phyloP scores from a whole-genome alignment of 2,888 invertebrate species.

The Dasypogon diadema region DNA sequence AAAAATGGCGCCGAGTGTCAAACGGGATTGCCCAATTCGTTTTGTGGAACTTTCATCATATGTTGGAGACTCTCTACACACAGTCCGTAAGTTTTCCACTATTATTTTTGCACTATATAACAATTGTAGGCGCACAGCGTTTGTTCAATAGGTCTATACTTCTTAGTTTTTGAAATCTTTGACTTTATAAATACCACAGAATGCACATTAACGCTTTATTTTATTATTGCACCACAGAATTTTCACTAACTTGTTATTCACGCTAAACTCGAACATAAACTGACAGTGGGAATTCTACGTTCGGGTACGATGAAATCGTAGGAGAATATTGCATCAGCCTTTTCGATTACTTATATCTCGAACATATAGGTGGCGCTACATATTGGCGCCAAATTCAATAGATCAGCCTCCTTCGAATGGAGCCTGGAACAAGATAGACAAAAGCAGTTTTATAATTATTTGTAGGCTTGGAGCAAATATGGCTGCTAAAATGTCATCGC shows the following conservation, averaged over 20 bases:
- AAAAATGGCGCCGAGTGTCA: conserved; percentile 19
- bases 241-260: neutral
- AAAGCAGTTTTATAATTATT: too few species aligned
- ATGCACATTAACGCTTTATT: neutral
- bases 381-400: too few species aligned
- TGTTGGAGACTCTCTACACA: neutral
- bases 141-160: neutral
- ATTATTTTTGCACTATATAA: neutral
- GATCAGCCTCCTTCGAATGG: too few species aligned
- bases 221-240: conserved; percentile 5
- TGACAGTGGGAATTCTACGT: neutral
- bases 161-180: neutral
- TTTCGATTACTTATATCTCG: too few species aligned
- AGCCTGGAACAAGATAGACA: too few species aligned
- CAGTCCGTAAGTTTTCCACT: neutral
- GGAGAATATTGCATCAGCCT: conserved; percentile 40
- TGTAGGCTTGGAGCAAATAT: too few species aligned
- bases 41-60: conserved; percentile 16
- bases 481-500: too few species aligned
- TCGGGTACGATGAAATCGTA: conserved; percentile 24
- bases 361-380: too few species aligned
- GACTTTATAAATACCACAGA: neutral
- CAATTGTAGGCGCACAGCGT: neutral
- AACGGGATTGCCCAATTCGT: neutral
- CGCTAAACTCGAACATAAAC: neutral